Evolutionary conservation across 2,113 vertebrate species (phyloP).

Genomic region (Myxocyprinus asiaticus): DNA sequence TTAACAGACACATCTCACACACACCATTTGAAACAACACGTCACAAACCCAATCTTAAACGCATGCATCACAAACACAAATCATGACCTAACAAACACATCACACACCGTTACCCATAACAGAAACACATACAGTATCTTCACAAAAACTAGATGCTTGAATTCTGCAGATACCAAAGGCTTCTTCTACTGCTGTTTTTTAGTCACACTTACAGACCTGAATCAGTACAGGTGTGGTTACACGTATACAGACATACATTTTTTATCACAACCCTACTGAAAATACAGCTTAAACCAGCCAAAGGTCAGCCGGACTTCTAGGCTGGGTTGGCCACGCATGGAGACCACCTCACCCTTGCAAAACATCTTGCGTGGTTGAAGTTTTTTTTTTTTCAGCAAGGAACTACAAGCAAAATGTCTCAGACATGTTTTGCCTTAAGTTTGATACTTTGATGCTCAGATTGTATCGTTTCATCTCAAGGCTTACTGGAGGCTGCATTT

Average conservation of each 20-base stretch:
- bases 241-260: too few species aligned
- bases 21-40: neutral
- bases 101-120: neutral
- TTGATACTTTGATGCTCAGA: neutral
- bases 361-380: too few species aligned
- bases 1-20: neutral
- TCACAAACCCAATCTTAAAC: neutral
- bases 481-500: neutral
- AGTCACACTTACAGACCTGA: too few species aligned
- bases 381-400: too few species aligned
- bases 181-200: neutral
- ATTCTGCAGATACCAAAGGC: neutral
- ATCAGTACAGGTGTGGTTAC: too few species aligned
- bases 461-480: neutral
- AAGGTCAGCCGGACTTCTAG: too few species aligned
- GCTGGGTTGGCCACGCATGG: too few species aligned
- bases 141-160: neutral
- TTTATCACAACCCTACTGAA: too few species aligned
- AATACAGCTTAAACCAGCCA: too few species aligned
- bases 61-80: conserved; percentile 21
- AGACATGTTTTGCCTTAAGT: too few species aligned
- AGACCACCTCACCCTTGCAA: too few species aligned
- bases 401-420: too few species aligned
- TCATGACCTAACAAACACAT: conserved; percentile 11
- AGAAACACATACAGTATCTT: neutral